These are phyloP conservation scores for Apocrypta bakeri DNA, from an alignment of 1,140 invertebrate genomes.

Conservation along the genomic window DNA sequence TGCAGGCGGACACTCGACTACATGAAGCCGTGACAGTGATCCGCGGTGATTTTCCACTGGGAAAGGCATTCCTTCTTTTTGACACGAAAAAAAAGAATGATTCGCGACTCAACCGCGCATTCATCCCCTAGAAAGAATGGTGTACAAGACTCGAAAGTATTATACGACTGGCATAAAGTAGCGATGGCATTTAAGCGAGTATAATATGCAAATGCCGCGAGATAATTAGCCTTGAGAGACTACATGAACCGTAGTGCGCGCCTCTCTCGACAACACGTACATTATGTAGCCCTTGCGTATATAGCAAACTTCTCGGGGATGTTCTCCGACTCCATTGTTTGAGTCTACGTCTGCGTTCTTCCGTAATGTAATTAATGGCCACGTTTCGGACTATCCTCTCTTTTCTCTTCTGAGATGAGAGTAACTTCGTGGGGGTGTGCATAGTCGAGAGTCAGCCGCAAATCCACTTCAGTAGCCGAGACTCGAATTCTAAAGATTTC, in stretches of 20 bases:
- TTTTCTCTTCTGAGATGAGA: not conserved
- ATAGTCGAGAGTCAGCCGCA: too few relatives aligned
- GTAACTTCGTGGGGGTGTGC: too few relatives aligned
- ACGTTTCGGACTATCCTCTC: slow-evolving; percentile 37
- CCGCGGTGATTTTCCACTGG: too few relatives aligned
- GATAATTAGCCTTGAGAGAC: not conserved
- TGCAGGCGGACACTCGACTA: too few relatives aligned
- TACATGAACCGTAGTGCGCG: slow-evolving; percentile 63
- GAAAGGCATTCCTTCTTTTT: too few relatives aligned
- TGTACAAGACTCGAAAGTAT: too few relatives aligned
- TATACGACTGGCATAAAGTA: too few relatives aligned
- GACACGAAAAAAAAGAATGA: too few relatives aligned
- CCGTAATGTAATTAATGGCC: slow-evolving; percentile 73
- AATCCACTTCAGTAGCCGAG: not conserved
- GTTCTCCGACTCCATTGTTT: slow-evolving; percentile 65
- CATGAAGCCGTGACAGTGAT: too few relatives aligned
- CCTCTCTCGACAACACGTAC: slow-evolving; percentile 62
- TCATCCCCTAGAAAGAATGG: too few relatives aligned
- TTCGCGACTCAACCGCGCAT: too few relatives aligned
- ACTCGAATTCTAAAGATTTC: too few relatives aligned
- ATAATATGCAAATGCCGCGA: slow-evolving; percentile 64
- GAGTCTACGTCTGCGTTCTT: slow-evolving; percentile 71
- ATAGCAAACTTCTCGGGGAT: slow-evolving; percentile 51
- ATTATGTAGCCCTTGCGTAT: slow-evolving; percentile 57
- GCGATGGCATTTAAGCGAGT: not conserved